Conservation (phyloP, 2,888 invertebrate species). For the Timema podura region DNA sequence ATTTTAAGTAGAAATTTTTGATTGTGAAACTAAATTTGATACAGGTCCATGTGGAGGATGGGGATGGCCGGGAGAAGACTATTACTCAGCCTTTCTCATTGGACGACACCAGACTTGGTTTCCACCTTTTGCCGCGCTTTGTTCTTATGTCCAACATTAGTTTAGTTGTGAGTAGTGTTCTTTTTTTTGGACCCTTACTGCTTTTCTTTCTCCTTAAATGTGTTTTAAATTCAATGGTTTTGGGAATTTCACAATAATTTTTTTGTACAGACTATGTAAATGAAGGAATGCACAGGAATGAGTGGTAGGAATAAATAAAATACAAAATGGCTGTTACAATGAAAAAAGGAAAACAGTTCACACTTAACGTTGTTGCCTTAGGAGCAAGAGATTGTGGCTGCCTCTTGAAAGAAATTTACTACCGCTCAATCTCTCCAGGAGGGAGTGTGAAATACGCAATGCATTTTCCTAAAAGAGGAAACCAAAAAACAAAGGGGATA, state of each 20-base stretch:
- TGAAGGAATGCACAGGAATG: no score
- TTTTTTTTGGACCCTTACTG: no score
- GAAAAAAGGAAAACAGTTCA: not conserved
- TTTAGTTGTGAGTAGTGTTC: conserved; percentile 59
- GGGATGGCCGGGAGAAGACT: conserved; percentile 51
- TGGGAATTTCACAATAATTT: not conserved
- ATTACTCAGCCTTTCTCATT: conserved; percentile 71
- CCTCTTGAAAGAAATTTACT: no score
- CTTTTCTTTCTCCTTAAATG: conserved; percentile 8
- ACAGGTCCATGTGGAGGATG: conserved; percentile 57
- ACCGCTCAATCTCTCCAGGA: no score
- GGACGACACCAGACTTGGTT: conserved; percentile 64
- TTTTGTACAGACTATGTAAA: not conserved
- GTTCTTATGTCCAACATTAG: conserved; percentile 74
- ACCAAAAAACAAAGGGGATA: no score
- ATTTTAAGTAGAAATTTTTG: no score
- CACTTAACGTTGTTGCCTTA: no score
- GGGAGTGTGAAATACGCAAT: no score
- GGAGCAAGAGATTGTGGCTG: no score
- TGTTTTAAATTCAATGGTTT: conserved; percentile 17
- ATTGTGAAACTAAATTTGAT: no score
- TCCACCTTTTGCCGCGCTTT: conserved; percentile 64
- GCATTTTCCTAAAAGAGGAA: no score
- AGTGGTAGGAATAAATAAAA: not conserved
- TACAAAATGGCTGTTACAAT: not conserved